Evolutionary conservation across 2,888 invertebrate species (phyloP).

Genomic region (Pseudolycoriella hygida): DNA sequence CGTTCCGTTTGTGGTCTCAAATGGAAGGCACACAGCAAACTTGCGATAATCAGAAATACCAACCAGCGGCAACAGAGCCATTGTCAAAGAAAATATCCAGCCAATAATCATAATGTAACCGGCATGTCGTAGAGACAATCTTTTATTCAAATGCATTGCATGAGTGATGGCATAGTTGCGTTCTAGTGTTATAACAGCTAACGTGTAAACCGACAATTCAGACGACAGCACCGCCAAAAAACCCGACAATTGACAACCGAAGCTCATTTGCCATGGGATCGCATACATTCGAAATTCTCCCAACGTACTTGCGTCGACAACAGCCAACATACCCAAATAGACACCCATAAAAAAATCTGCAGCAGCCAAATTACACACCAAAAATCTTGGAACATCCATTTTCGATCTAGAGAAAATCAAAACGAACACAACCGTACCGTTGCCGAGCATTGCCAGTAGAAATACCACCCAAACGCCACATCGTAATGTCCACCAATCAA

Average conservation of each 20-base stretch:
- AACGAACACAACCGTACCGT: constrained; percentile 89
- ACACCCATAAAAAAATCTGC: constrained; percentile 97
- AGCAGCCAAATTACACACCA: constrained; percentile 90
- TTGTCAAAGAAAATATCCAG: constrained; percentile 76
- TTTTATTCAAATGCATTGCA: constrained; percentile 91
- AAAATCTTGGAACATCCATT: constrained; percentile 90
- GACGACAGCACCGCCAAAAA: constrained; percentile 88
- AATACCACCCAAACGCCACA: constrained; percentile 97
- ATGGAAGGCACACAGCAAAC: constrained; percentile 92
- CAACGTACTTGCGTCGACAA: constrained; percentile 87
- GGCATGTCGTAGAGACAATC: constrained; percentile 78
- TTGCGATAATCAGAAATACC: constrained; percentile 91
- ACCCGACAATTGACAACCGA: constrained; percentile 84
- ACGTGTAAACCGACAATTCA: constrained; percentile 86
- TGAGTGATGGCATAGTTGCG: constrained; percentile 94
- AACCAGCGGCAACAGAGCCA: constrained; percentile 76
- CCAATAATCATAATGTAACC: constrained; percentile 81
- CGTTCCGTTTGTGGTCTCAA: constrained; percentile 65
- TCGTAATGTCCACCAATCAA: constrained; percentile 94
- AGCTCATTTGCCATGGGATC: constrained; percentile 93
- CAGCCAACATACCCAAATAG: constrained; percentile 83
- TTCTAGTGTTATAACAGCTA: constrained; percentile 91
- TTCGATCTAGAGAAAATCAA: constrained; percentile 78
- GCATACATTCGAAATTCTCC: constrained; percentile 94
- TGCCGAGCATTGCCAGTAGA: constrained; percentile 85